These are phyloP conservation scores for Megalops atlanticus DNA, from an alignment of 2,113 vertebrate genomes.

Conservation along the genomic window DNA sequence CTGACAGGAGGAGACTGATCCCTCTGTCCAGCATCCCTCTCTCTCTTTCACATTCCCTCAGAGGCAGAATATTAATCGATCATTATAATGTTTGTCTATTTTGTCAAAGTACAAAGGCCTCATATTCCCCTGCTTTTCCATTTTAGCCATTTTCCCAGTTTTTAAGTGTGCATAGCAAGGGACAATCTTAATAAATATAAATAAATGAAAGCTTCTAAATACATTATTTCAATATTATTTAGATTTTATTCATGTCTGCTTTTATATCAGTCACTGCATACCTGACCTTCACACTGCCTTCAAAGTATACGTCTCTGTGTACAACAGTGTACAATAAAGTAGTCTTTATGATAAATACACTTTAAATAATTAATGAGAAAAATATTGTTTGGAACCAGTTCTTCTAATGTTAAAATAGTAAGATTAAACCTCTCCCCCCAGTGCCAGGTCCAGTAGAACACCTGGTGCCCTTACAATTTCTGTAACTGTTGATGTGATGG, in stretches of 20 bases:
- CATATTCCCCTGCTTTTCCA: background rate
- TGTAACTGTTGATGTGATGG: too few relatives aligned
- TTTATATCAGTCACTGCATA: background rate
- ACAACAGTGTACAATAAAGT: background rate
- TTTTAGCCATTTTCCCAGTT: background rate
- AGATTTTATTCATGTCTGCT: background rate
- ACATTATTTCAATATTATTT: background rate
- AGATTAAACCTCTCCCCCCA: too few relatives aligned
- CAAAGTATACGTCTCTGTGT: background rate
- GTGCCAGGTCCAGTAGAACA: too few relatives aligned
- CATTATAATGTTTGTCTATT: too few relatives aligned
- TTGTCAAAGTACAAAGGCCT: background rate
- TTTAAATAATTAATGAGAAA: background rate
- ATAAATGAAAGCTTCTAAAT: slow-evolving; percentile 17
- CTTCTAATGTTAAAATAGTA: too few relatives aligned
- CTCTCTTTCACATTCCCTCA: background rate
- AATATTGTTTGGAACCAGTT: background rate
- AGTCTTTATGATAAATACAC: background rate
- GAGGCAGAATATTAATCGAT: background rate
- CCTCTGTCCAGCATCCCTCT: background rate
- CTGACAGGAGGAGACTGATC: background rate
- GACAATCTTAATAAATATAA: background rate
- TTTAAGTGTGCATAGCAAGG: background rate
- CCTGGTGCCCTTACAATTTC: too few relatives aligned
- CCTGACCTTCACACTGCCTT: background rate